phyloP scores from a whole-genome alignment of 2,888 invertebrate species.

The Xylota segnis region DNA sequence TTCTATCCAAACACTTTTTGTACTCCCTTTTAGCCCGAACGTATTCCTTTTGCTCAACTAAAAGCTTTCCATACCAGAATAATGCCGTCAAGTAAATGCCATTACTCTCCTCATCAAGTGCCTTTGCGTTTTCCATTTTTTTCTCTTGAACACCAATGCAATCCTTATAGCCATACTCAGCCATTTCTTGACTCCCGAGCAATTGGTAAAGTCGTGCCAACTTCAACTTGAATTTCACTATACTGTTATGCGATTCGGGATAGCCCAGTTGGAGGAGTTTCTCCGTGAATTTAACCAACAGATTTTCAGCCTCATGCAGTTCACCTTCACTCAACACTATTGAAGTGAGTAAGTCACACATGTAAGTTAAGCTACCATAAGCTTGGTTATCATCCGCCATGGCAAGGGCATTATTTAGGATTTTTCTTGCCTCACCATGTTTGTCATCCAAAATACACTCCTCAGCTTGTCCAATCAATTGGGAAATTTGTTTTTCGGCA shows the following conservation, averaged over 20 bases:
- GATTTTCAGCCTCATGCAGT: conserved; percentile 82
- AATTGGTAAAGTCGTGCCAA: conserved; percentile 84
- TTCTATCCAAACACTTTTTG: conserved; percentile 83
- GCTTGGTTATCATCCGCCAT: conserved; percentile 83
- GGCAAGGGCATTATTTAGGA: conserved; percentile 83
- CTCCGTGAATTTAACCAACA: conserved; percentile 83
- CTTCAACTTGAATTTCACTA: conserved; percentile 84
- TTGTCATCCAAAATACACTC: conserved; percentile 78
- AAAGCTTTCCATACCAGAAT: conserved; percentile 85
- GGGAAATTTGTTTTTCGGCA: conserved; percentile 69
- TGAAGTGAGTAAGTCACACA: conserved; percentile 84
- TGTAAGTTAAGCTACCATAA: conserved; percentile 77
- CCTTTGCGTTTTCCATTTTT: conserved; percentile 82
- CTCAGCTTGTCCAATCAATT: conserved; percentile 71
- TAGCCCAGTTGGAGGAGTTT: conserved; percentile 82
- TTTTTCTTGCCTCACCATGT: conserved; percentile 82
- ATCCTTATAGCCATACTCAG: conserved; percentile 84
- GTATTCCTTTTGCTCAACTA: conserved; percentile 80
- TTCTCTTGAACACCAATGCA: conserved; percentile 83
- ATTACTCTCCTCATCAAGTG: conserved; percentile 83
- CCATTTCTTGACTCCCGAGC: conserved; percentile 81
- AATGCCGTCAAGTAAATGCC: conserved; percentile 84
- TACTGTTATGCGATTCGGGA: conserved; percentile 82
- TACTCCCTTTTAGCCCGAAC: conserved; percentile 82
- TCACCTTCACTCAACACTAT: conserved; percentile 84